These are phyloP conservation scores for Calephelis virginiensis DNA, from an alignment of 1,140 invertebrate species.

Conservation along the genomic window DNA sequence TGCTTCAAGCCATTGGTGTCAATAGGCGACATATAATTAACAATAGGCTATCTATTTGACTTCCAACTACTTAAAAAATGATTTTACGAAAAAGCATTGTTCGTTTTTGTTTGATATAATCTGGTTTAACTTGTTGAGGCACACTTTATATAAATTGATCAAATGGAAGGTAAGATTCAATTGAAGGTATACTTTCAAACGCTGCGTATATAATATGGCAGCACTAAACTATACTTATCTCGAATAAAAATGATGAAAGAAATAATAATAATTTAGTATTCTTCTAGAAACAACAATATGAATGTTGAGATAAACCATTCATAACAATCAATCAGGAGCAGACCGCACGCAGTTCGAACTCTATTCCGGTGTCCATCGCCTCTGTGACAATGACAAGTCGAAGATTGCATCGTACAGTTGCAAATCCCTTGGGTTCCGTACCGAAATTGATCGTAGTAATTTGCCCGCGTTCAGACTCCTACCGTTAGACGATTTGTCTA, in stretches of 20 bases:
- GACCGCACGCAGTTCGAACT: slow-evolving; percentile 40
- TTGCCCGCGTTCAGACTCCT: slow-evolving; percentile 45
- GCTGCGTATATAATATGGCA: too few relatives aligned
- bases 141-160: too few relatives aligned
- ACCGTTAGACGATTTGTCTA: slow-evolving; percentile 43
- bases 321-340: slow-evolving; percentile 39
- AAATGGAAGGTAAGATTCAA: background rate
- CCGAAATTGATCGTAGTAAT: slow-evolving; percentile 68
- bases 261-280: too few relatives aligned
- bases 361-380: slow-evolving; percentile 46
- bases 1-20: too few relatives aligned
- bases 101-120: too few relatives aligned
- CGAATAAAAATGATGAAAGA: too few relatives aligned
- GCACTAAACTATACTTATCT: too few relatives aligned
- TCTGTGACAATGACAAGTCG: slow-evolving; percentile 62
- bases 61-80: too few relatives aligned
- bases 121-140: too few relatives aligned
- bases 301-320: slow-evolving; percentile 35
- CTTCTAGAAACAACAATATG: slow-evolving; percentile 24
- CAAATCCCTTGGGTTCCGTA: slow-evolving; percentile 53
- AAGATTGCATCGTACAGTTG: slow-evolving; percentile 62
- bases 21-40: too few relatives aligned
- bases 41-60: too few relatives aligned
- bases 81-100: too few relatives aligned
- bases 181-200: background rate